These are phyloP conservation scores for Anguilla japonica DNA, from an alignment of 2,113 vertebrate species.

Conservation along the genomic window DNA sequence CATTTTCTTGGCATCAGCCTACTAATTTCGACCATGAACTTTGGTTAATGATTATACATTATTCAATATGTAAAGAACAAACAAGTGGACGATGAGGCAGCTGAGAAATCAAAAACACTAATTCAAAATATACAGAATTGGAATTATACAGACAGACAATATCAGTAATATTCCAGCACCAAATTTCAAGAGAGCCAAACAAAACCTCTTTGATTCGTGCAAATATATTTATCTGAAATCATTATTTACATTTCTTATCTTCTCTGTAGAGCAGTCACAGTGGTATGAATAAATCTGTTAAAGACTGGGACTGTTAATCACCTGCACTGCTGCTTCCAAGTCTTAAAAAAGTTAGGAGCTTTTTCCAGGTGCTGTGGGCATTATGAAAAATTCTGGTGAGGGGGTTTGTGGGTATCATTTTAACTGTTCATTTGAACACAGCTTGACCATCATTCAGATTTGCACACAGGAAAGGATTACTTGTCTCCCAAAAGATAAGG, in stretches of 20 bases:
- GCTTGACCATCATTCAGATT: not conserved
- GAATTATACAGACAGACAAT: not conserved
- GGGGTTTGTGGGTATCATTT: not conserved
- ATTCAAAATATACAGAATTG: not conserved
- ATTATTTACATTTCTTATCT: constrained; percentile 1
- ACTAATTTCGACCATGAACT: not conserved
- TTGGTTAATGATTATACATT: not conserved
- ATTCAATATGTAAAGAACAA: not conserved
- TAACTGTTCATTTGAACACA: not conserved
- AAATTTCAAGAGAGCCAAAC: not conserved
- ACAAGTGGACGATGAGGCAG: not conserved
- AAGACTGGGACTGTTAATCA: not conserved
- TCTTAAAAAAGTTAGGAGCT: not conserved
- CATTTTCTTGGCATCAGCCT: not conserved
- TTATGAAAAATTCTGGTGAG: not conserved
- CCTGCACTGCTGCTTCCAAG: not conserved
- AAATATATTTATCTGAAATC: not conserved
- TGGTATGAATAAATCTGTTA: not conserved
- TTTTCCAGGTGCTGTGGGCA: not conserved
- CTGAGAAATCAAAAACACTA: not conserved
- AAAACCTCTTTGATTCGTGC: not conserved
- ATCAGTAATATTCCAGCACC: not conserved
- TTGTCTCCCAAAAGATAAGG: not conserved
- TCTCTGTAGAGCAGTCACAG: not conserved
- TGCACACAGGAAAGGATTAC: not conserved